Base-by-base conservation (phyloP, 1,140 invertebrate species). In the Radopholus similis region DNA sequence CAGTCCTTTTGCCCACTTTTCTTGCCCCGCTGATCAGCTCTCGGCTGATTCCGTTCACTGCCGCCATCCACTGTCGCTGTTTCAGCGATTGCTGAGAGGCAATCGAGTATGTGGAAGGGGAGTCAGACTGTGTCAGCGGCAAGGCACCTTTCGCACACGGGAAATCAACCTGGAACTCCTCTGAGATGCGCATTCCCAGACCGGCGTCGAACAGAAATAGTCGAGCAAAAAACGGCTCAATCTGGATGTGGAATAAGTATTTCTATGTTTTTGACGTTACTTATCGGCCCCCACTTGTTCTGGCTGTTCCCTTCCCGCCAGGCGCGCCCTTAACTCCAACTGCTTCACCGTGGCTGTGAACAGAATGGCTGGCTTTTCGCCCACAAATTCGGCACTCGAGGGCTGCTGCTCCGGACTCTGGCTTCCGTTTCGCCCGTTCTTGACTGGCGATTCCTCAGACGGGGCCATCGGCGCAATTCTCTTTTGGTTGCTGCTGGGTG, bases 221-320 rank as follows among this genome's bases (percentile, higher is more conserved):
- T 18, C 54, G 49, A 2, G 77, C 30, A 15, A 75, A 77, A 44
- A 75, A 75, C 1, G 73, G 73, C 53, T 75, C 73, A 65, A 75
- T 74, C 60, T 77, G 56, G 23, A 72, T 34, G 30, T 15, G 28
- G 4, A 26, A 11, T 4, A 47, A 21, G n/a, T 5, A n/a, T 18
- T 28, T 15, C 26, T 15, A 9, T 9, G 32, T 59, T 35, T n/a
- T 3, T 44, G 11, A 5, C 18, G n/a, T n/a, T n/a, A 2, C 4
- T 4, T 23, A n/a, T 60, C 26, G 28, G 47, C 4, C 6, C 18
- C n/a, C 28, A 66, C 64, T 23, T 66, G 66, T 51, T 64, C 62
- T 13, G 66, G 44, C 5, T 59, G 21, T 4, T 49, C 66, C n/a
- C 28, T 30, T 26, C 34, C 26, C 0, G 59, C 32, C 42, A 68